Percentiles rank a stretch among this genome's conserved stretches.
phyloP scores from a whole-genome alignment of 2,797 vertebrate genomes.

The Onychomys torridus region DNA sequence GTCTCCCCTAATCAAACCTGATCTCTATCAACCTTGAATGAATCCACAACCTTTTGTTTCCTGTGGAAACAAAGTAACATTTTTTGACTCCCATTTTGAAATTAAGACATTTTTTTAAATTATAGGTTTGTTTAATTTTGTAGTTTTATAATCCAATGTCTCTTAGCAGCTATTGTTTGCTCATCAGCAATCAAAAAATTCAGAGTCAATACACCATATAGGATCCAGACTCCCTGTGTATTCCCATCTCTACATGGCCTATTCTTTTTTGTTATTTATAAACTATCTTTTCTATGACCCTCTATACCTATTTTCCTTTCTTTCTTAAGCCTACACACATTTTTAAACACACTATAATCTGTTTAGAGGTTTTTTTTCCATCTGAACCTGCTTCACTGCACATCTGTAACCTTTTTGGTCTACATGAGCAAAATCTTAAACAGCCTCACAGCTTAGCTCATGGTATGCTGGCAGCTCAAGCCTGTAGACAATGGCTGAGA shows the following conservation, averaged over 20 bases:
- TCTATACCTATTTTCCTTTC: background rate
- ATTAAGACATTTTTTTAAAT: background rate
- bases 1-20: background rate
- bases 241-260: background rate
- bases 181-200: background rate
- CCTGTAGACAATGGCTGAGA: background rate
- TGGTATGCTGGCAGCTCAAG: background rate
- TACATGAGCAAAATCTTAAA: background rate
- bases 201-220: background rate
- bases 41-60: background rate
- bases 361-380: background rate
- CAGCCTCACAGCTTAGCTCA: background rate
- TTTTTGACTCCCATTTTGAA: background rate
- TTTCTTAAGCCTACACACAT: background rate
- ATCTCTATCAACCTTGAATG: background rate
- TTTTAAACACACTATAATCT: background rate
- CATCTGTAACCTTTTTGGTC: background rate
- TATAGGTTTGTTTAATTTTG: background rate
- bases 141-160: background rate
- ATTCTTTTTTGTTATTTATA: background rate
- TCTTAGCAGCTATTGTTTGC: background rate
- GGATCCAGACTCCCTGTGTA: background rate
- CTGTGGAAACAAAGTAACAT: background rate
- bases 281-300: background rate
- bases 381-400: background rate